Percentiles rank a stretch among this genome's conserved stretches.
Conservation (phyloP, 2,888 invertebrate species). For the Thera obeliscata region DNA sequence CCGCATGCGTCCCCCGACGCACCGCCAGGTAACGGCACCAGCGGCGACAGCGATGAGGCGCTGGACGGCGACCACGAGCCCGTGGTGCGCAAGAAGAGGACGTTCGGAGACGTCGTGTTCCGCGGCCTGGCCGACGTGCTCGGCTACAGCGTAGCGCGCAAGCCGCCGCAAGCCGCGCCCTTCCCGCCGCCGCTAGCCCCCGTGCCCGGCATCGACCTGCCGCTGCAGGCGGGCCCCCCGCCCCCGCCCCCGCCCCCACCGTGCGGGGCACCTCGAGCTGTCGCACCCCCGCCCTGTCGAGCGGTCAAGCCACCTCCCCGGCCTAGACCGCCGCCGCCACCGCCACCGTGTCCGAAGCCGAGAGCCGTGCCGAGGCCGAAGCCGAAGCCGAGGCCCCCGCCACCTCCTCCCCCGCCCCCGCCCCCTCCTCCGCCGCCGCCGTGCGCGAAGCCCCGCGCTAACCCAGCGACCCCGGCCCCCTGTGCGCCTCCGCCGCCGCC, state of each 20-base stretch:
- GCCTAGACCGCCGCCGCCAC: conserved; percentile 45
- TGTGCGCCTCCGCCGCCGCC: conserved; percentile 59
- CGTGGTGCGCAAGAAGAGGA: conserved; percentile 77
- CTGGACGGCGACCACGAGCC: conserved; percentile 64
- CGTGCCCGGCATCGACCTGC: conserved; percentile 72
- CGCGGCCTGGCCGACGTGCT: conserved; percentile 79
- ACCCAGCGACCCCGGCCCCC: conserved; percentile 67
- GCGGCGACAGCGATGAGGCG: conserved; percentile 47
- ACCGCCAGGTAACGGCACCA: conserved; percentile 36
- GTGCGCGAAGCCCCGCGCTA: conserved; percentile 68
- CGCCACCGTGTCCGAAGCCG: conserved; percentile 62
- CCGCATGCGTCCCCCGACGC: conserved; percentile 37
- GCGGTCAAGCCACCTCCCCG: conserved; percentile 42
- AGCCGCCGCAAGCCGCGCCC: conserved; percentile 59
- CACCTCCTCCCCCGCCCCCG: conserved; percentile 57
- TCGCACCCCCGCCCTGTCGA: conserved; percentile 22
- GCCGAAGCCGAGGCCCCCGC: conserved; percentile 50
- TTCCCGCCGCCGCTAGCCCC: conserved; percentile 77
- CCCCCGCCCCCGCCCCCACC: conserved; percentile 46
- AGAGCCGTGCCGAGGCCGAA: conserved; percentile 63
- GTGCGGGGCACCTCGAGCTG: conserved; percentile 44
- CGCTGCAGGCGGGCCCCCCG: conserved; percentile 61
- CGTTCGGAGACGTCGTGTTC: conserved; percentile 80
- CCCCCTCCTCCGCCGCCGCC: conserved; percentile 66
- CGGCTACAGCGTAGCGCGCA: conserved; percentile 73